A percentile compares a stretch with the other conserved stretches of the same genome.
Conservation (phyloP, 2,797 vertebrate genomes). For the Gymnothorax reevesii region DNA sequence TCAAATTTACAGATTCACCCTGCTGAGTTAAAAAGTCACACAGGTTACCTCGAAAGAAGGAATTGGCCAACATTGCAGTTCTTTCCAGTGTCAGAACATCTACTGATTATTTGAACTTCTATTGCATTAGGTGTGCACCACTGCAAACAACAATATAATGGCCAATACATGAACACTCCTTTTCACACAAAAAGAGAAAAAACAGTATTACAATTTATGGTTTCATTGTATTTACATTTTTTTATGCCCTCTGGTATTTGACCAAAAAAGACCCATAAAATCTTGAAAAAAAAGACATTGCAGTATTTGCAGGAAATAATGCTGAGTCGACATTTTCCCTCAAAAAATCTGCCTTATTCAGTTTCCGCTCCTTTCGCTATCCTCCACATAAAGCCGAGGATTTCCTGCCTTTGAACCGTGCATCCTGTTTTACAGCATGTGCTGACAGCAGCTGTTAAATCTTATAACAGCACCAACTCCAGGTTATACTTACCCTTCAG, state of each 20-base stretch:
- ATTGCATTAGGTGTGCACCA: not conserved
- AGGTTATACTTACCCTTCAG: not conserved
- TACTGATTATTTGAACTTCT: not conserved
- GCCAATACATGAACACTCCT: no score
- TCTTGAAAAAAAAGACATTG: conserved; percentile 64
- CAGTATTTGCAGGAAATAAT: conserved; percentile 60
- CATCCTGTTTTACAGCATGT: not conserved
- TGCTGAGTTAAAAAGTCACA: not conserved
- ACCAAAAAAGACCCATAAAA: conserved; percentile 65
- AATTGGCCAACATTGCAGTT: not conserved
- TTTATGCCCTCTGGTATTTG: conserved; percentile 65
- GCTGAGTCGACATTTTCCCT: conserved; percentile 60
- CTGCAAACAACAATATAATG: not conserved
- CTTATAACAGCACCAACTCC: not conserved
- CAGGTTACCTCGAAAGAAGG: not conserved
- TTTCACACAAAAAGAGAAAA: not conserved
- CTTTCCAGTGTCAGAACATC: not conserved
- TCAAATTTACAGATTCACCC: not conserved
- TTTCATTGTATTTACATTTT: not conserved
- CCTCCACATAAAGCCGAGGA: not conserved
- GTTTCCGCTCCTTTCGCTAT: not conserved
- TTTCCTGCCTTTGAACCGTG: conserved; percentile 7
- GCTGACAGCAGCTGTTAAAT: not conserved
- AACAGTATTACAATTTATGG: not conserved
- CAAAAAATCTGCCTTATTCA: not conserved